These are phyloP conservation scores for Pachyuromys duprasi DNA, from an alignment of 2,797 vertebrate genomes.

Conservation along the genomic window DNA sequence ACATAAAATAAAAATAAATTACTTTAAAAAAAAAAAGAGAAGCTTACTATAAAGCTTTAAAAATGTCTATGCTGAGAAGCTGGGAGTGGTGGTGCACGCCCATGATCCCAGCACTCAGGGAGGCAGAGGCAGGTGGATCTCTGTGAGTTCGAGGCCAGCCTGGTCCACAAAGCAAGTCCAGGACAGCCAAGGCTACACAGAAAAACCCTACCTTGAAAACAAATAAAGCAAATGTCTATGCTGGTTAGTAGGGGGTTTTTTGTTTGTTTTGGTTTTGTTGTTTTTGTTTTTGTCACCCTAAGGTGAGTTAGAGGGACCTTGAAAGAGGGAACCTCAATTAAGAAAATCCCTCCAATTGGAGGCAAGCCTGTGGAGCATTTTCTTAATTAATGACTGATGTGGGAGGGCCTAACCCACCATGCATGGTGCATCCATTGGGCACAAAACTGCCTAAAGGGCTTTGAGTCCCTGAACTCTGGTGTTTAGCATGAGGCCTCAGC, in stretches of 20 bases:
- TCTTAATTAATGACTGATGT: neutral
- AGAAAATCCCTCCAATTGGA: neutral
- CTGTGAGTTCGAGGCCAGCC: too few relatives aligned
- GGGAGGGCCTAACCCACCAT: neutral
- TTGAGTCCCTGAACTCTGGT: neutral
- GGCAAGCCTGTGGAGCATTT: neutral
- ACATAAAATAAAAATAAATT: too few relatives aligned
- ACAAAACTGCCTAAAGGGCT: neutral
- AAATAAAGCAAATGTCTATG: too few relatives aligned
- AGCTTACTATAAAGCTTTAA: neutral
- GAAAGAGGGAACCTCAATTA: neutral
- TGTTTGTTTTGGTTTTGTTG: too few relatives aligned
- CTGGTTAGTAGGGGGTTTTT: too few relatives aligned
- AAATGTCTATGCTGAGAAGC: neutral
- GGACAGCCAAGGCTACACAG: too few relatives aligned
- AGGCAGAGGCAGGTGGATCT: too few relatives aligned
- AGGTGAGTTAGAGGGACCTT: neutral
- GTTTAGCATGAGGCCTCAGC: neutral
- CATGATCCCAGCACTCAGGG: too few relatives aligned
- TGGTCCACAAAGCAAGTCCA: too few relatives aligned
- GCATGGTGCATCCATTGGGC: neutral
- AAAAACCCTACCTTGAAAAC: too few relatives aligned
- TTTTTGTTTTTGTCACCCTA: neutral
- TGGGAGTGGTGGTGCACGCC: too few relatives aligned
- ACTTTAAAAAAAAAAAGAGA: too few relatives aligned